Conservation (phyloP, 2,113 vertebrate species). For the Strigops habroptila region DNA sequence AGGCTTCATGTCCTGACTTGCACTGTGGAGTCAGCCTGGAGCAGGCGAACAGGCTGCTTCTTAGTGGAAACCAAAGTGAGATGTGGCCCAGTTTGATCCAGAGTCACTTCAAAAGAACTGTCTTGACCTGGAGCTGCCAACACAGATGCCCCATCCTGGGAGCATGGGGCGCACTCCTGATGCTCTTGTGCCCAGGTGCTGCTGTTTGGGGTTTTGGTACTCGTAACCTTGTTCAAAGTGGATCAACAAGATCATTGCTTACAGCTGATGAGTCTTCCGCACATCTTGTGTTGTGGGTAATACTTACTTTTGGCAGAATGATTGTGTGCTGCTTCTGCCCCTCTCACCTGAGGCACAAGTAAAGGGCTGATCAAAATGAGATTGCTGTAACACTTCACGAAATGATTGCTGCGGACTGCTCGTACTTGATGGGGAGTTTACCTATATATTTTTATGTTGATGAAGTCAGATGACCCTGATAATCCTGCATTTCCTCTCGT, state of each 20-base stretch:
- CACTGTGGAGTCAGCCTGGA: not conserved
- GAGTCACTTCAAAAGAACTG: not conserved
- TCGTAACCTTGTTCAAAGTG: not conserved
- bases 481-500: not conserved
- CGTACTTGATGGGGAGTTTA: not conserved
- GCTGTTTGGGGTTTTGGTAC: not conserved
- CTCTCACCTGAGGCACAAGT: not conserved
- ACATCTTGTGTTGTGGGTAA: not conserved
- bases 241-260: not conserved
- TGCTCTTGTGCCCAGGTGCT: not conserved
- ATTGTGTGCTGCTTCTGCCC: not conserved
- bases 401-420: not conserved
- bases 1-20: not conserved
- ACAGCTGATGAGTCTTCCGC: not conserved
- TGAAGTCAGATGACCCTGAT: not conserved
- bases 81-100: not conserved
- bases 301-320: not conserved
- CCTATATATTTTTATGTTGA: not conserved
- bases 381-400: not conserved
- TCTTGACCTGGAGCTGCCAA: not conserved
- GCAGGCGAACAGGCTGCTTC: not conserved
- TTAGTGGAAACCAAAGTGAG: not conserved
- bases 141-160: no score
- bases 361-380: not conserved
- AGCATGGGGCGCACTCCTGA: not conserved